phyloP scores from a whole-genome alignment of 1,140 invertebrate genomes.

The Pachyrhynchus sulphureomaculatus region DNA sequence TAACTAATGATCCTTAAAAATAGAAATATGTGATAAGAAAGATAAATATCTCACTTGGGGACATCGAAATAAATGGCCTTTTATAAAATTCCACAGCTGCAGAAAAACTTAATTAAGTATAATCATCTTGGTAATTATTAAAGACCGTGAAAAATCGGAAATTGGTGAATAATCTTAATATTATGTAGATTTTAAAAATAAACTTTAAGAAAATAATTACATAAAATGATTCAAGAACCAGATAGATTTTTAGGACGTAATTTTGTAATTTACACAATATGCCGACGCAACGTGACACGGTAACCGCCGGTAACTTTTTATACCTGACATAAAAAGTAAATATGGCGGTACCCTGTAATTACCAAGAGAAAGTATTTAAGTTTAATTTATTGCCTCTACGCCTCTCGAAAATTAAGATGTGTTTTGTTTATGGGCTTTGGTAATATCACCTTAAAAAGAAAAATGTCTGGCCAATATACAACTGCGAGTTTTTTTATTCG shows the following conservation, averaged over 20 bases:
- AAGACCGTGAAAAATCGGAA: constrained; percentile 8
- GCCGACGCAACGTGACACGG: background rate
- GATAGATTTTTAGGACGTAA: constrained; percentile 11
- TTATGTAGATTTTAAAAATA: constrained; percentile 1
- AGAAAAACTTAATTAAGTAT: constrained; percentile 6
- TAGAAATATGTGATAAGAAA: too few relatives aligned
- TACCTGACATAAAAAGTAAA: constrained; percentile 2
- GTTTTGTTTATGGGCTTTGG: background rate
- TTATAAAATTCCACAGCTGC: too few relatives aligned
- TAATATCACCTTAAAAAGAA: too few relatives aligned
- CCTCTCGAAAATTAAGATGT: constrained; percentile 15
- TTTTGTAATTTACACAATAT: background rate
- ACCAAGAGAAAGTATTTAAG: constrained; percentile 17
- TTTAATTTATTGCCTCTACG: constrained; percentile 21
- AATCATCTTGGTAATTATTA: constrained; percentile 1
- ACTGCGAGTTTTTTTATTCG: too few relatives aligned
- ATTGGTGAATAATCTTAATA: constrained; percentile 9
- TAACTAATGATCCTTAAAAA: too few relatives aligned
- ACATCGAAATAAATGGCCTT: too few relatives aligned
- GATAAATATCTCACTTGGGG: too few relatives aligned
- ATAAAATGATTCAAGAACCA: background rate
- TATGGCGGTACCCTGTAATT: constrained; percentile 13
- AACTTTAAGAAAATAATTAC: background rate
- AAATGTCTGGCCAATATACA: too few relatives aligned
- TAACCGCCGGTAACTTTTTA: background rate